These are phyloP conservation scores for Morone chrysops DNA, from an alignment of 2,113 vertebrate genomes.

Conservation along the genomic window DNA sequence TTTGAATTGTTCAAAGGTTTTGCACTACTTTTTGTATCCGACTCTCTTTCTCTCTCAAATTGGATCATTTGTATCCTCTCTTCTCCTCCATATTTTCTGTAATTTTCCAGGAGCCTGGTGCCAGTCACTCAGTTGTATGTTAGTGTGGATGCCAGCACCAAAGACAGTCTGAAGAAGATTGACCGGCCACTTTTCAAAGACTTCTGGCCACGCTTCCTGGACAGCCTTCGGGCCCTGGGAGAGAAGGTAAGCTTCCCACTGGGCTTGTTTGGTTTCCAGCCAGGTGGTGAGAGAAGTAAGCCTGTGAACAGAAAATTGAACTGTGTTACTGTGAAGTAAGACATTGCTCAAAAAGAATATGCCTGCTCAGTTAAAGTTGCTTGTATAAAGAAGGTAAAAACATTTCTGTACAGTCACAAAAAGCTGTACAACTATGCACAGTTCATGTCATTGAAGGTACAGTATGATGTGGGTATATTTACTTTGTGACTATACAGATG, in stretches of 20 bases:
- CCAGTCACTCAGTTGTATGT: constrained; percentile 97
- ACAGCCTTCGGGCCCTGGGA: constrained; percentile 93
- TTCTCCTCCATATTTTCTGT: not conserved
- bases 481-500: not conserved
- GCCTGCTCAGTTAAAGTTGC: not conserved
- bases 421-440: too few species aligned
- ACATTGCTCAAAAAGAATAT: not conserved
- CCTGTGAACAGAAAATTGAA: not conserved
- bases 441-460: not conserved
- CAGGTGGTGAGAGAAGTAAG: not conserved
- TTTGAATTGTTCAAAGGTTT: not conserved
- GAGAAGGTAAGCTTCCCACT: constrained; percentile 88
- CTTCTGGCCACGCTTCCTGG: constrained; percentile 96
- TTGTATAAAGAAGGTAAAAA: not conserved
- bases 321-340: too few species aligned
- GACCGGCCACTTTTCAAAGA: constrained; percentile 97
- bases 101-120: constrained; percentile 85
- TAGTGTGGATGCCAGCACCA: constrained; percentile 95
- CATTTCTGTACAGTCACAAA: too few species aligned
- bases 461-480: not conserved
- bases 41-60: not conserved
- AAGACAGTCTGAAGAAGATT: constrained; percentile 93
- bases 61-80: not conserved
- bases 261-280: not conserved
- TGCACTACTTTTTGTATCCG: not conserved